Conservation (phyloP, 1,140 invertebrate genomes). For the Pollicipes pollicipes region DNA sequence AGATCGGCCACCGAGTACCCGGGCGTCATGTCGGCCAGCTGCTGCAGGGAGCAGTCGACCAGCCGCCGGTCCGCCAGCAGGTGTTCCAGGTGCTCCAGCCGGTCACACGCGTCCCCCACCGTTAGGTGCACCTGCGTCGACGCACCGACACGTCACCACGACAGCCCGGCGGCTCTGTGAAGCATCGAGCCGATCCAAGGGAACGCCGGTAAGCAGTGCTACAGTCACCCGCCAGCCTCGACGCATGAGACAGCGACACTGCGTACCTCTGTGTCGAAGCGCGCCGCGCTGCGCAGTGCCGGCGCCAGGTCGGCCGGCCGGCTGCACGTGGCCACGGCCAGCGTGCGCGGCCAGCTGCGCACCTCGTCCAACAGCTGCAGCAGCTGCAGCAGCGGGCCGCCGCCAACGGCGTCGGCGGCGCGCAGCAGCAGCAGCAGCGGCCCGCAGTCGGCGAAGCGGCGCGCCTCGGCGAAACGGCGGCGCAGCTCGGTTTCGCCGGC, state of each 20-base stretch:
- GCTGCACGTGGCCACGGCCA: background rate
- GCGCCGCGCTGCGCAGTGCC: background rate
- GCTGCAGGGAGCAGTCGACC: slow-evolving; percentile 15
- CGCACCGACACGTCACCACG: background rate
- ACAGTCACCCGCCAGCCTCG: too few relatives aligned
- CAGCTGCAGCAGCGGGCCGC: background rate
- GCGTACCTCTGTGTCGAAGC: background rate
- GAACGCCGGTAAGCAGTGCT: too few relatives aligned
- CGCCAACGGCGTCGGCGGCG: background rate
- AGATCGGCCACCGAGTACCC: slow-evolving; percentile 35
- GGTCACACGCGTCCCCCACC: background rate
- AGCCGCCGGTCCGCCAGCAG: background rate
- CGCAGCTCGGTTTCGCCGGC: background rate
- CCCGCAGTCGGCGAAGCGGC: background rate
- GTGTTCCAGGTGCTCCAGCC: background rate
- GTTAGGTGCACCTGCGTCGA: background rate
- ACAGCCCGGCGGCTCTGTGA: too few relatives aligned
- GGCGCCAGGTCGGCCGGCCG: background rate
- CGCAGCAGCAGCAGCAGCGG: background rate
- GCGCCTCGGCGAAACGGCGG: background rate
- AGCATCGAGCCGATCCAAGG: too few relatives aligned
- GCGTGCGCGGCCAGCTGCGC: background rate
- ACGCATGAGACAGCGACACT: too few relatives aligned
- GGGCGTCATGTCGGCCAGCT: slow-evolving; percentile 27
- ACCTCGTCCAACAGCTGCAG: background rate